A percentile compares a stretch with the other conserved stretches of the same genome.
phyloP scores from a whole-genome alignment of 2,888 invertebrate species.

The Pinctada fucata region DNA sequence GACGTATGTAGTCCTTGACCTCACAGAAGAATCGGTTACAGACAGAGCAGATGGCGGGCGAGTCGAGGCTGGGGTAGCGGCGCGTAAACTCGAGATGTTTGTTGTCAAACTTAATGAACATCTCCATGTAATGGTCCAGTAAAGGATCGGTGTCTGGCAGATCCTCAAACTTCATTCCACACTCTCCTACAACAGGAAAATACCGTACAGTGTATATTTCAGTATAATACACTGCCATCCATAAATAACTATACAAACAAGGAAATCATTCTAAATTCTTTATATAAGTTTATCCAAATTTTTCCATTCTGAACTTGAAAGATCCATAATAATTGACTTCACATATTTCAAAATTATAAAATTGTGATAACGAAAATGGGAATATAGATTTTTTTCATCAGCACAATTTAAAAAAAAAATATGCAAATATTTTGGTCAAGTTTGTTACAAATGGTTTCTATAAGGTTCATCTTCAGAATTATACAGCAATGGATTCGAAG shows the following conservation, averaged over 20 bases:
- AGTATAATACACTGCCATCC: neutral
- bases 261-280: too few relatives aligned
- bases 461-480: too few relatives aligned
- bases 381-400: too few relatives aligned
- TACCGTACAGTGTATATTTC: neutral
- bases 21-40: conserved; percentile 25
- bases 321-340: neutral
- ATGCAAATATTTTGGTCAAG: too few relatives aligned
- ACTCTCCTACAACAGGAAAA: neutral
- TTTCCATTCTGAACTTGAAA: neutral
- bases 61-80: conserved; percentile 18
- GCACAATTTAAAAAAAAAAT: too few relatives aligned
- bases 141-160: neutral
- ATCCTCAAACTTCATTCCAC: neutral
- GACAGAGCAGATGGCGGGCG: conserved; percentile 21
- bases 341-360: too few relatives aligned
- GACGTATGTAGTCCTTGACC: conserved; percentile 17
- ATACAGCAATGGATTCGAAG: too few relatives aligned
- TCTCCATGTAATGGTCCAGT: conserved; percentile 40
- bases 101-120: conserved; percentile 32
- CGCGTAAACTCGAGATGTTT: conserved; percentile 30
- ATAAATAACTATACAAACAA: neutral
- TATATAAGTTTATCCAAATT: too few relatives aligned
- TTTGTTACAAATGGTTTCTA: too few relatives aligned
- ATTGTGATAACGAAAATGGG: too few relatives aligned